A percentile compares a stretch with the other conserved stretches of the same genome.
These are phyloP conservation scores for Simalia tracyae DNA, from an alignment of 2,797 vertebrate species.

Conservation along the genomic window DNA sequence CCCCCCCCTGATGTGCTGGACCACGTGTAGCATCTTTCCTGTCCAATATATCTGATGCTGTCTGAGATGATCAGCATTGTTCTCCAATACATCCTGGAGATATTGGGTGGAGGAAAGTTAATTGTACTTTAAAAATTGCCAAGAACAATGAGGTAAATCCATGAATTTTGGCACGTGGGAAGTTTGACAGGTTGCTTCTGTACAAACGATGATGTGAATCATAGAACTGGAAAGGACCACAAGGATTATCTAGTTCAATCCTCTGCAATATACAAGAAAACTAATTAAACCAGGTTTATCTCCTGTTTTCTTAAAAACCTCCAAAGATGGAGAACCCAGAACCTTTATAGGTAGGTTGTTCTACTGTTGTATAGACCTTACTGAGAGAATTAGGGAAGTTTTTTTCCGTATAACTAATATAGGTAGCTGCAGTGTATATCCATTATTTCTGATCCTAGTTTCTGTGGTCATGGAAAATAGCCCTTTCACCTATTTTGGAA, in stretches of 20 bases:
- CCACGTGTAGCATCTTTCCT: neutral
- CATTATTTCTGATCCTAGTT: neutral
- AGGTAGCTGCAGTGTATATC: neutral
- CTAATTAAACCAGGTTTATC: neutral
- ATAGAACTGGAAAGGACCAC: neutral
- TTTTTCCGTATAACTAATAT: neutral
- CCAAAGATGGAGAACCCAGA: neutral
- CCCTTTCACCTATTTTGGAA: no score
- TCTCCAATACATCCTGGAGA: neutral
- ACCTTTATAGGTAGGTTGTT: neutral
- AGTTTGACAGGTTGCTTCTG: conserved; percentile 1
- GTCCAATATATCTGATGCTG: neutral
- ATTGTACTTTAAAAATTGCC: neutral
- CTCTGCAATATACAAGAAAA: neutral
- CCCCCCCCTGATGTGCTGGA: neutral
- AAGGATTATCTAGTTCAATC: neutral
- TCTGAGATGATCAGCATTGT: neutral
- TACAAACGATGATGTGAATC: neutral
- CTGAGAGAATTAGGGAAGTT: neutral
- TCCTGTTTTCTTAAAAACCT: neutral
- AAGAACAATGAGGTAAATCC: neutral
- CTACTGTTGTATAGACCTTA: neutral
- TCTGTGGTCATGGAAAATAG: no score
- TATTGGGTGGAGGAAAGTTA: neutral
- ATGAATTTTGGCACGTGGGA: neutral